phyloP scores from a whole-genome alignment of 2,113 vertebrate genomes.

The Apaloderma vittatum region DNA sequence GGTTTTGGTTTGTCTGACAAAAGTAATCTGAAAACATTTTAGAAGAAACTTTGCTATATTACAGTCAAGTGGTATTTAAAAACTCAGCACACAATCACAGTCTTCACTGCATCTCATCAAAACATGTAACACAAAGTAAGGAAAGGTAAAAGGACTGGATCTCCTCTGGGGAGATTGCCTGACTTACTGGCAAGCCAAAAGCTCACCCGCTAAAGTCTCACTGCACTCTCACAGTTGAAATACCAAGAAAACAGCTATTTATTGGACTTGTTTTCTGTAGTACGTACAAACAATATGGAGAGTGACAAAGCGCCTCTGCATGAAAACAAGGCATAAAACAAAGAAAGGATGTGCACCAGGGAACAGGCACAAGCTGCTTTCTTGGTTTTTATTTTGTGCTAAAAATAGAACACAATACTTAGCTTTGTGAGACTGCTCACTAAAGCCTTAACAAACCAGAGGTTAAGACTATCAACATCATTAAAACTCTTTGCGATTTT shows the following conservation, averaged over 20 bases:
- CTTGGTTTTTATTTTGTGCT: not conserved
- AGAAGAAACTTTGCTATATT: not conserved
- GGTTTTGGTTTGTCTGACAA: not conserved
- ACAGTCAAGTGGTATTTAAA: not conserved
- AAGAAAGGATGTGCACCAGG: constrained; percentile 14
- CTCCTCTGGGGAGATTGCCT: not conserved
- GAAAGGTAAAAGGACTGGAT: not conserved
- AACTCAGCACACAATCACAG: not conserved
- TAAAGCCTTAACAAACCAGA: constrained; percentile 14
- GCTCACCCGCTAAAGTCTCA: not conserved
- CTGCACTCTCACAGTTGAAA: not conserved
- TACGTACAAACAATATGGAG: not conserved
- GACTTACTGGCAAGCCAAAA: not conserved
- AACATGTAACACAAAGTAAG: not conserved
- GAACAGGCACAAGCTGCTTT: not conserved
- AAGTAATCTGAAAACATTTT: not conserved
- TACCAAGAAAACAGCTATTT: not conserved
- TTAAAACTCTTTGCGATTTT: not conserved
- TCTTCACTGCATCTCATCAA: not conserved
- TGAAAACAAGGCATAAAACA: constrained; percentile 24
- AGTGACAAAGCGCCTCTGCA: not conserved
- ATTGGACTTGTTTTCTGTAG: not conserved
- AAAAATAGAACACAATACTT: constrained; percentile 46
- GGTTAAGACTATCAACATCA: constrained; percentile 15
- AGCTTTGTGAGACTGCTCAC: constrained; percentile 25